Evolutionary conservation across 53 echinoderm and acorn worm genomes (phyloP).

Genomic region (Crossaster papposus): DNA sequence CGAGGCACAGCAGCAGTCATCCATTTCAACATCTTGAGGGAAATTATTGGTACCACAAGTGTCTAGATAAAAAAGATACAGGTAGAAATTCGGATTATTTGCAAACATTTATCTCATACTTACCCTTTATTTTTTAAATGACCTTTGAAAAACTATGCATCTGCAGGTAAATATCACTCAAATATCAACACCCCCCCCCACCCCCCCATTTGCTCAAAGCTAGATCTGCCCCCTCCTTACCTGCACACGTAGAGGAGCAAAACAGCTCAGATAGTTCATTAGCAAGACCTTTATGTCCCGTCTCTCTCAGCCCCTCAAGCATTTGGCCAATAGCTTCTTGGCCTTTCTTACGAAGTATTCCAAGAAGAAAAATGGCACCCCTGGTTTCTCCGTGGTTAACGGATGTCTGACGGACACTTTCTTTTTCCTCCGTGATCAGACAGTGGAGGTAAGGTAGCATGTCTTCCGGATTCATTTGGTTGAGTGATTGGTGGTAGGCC

Average conservation of each 20-base stretch:
- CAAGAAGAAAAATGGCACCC: conserved; percentile 1
- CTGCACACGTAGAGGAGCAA: conserved; percentile 1
- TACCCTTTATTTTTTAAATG: no score
- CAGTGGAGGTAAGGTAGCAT: background rate
- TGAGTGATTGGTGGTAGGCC: background rate
- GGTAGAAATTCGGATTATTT: no score
- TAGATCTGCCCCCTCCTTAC: no score
- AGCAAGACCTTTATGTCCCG: background rate
- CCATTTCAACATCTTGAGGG: conserved; percentile 24
- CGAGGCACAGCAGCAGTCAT: background rate
- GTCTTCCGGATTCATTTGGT: background rate
- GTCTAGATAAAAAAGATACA: background rate
- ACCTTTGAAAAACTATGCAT: no score
- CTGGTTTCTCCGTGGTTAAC: background rate
- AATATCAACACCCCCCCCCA: no score
- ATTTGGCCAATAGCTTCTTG: conserved; percentile 14
- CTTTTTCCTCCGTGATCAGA: background rate
- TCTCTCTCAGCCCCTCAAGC: conserved; percentile 2
- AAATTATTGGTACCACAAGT: conserved; percentile 1
- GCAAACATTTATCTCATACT: no score
- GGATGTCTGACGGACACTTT: background rate
- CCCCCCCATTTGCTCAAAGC: no score
- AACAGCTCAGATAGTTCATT: background rate
- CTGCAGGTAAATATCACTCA: no score
- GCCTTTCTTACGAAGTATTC: conserved; percentile 25